Evolutionary conservation across 2,888 invertebrate genomes (phyloP).

Genomic region (Cosmia trapezina): DNA sequence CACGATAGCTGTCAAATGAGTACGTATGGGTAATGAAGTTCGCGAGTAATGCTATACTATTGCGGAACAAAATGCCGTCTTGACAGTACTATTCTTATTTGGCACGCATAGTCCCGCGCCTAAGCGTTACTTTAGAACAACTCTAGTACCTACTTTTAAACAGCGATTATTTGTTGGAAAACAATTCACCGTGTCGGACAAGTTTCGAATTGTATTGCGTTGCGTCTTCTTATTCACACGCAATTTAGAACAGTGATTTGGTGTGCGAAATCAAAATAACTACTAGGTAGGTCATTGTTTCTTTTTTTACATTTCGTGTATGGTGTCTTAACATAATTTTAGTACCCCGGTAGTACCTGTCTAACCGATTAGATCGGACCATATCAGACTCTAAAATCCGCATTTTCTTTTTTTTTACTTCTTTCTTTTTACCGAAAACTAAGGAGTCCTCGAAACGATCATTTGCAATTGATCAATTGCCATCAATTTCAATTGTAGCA

Average conservation of each 20-base stretch:
- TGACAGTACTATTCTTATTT: too few species aligned
- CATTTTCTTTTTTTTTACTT: background rate
- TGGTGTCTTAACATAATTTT: background rate
- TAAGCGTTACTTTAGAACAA: constrained; percentile 14
- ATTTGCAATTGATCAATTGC: too few species aligned
- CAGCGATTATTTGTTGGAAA: constrained; percentile 40
- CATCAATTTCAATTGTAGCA: too few species aligned
- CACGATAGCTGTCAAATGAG: too few species aligned
- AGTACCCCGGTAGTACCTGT: background rate
- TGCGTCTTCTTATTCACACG: constrained; percentile 46
- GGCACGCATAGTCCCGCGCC: too few species aligned
- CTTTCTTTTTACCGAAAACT: too few species aligned
- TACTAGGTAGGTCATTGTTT: background rate
- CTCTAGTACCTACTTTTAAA: constrained; percentile 14
- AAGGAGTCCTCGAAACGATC: too few species aligned
- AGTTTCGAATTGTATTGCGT: constrained; percentile 41
- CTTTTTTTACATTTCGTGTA: background rate
- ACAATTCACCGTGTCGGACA: constrained; percentile 10
- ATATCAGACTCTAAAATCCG: background rate
- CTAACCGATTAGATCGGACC: background rate
- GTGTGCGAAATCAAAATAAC: constrained; percentile 25
- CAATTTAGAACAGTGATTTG: constrained; percentile 40
- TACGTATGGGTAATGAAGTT: too few species aligned
- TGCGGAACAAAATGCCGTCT: too few species aligned
- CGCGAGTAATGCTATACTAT: too few species aligned